Conservation (phyloP, 2,888 invertebrate species). For the Pyrochroa serraticornis region DNA sequence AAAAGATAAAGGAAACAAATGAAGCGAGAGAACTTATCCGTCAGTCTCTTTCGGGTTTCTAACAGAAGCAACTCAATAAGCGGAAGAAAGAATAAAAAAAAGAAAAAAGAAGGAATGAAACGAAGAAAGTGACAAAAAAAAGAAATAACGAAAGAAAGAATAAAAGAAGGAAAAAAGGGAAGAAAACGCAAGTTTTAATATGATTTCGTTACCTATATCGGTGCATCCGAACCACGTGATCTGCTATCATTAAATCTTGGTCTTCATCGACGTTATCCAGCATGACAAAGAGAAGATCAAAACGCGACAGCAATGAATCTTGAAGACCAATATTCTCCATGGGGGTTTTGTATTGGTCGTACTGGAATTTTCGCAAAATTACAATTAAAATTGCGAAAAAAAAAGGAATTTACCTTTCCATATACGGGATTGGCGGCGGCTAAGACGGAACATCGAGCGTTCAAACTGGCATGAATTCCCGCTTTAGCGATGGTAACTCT, state of each 20-base stretch:
- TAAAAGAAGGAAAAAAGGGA: no score
- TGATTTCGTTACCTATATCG: constrained; percentile 72
- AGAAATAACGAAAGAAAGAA: no score
- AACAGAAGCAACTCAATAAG: no score
- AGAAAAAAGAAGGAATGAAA: no score
- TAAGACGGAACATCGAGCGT: constrained; percentile 95
- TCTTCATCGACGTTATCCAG: constrained; percentile 92
- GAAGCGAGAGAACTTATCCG: no score
- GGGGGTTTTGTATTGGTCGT: constrained; percentile 98
- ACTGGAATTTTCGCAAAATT: constrained; percentile 63
- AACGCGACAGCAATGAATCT: constrained; percentile 95
- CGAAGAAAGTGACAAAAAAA: no score
- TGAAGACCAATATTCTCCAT: constrained; percentile 99
- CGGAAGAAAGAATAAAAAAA: no score
- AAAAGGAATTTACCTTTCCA: constrained; percentile 71
- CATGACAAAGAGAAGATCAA: constrained; percentile 97
- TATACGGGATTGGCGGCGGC: constrained; percentile 99
- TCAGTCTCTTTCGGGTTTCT: no score
- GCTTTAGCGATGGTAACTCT: constrained; percentile 97
- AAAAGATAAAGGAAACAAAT: no score
- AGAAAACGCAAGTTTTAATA: no score
- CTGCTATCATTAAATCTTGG: constrained; percentile 89
- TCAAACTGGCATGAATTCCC: constrained; percentile 96
- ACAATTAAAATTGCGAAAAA: not conserved
- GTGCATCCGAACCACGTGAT: constrained; percentile 98